phyloP scores from a whole-genome alignment of 2,113 vertebrate genomes.

The Rhagologus leucostigma region DNA sequence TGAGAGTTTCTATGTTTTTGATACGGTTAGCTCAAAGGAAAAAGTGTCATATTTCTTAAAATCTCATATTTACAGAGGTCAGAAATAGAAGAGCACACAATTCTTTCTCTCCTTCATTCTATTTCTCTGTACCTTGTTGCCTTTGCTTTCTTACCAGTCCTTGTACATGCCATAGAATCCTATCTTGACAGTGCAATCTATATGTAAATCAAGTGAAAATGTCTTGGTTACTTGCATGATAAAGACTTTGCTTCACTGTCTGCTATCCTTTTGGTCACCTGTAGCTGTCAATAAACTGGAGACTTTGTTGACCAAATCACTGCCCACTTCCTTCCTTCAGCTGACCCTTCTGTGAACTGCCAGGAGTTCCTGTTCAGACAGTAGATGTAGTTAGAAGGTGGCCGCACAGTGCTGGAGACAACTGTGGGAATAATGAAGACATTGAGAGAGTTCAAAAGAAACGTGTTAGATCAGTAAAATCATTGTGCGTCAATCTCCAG shows the following conservation, averaged over 20 bases:
- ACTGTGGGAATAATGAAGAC: neutral
- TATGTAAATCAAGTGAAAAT: neutral
- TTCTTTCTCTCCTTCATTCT: neutral
- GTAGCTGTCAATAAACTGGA: neutral
- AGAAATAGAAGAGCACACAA: neutral
- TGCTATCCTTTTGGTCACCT: neutral
- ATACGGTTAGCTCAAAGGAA: neutral
- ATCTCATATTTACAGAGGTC: neutral
- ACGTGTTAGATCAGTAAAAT: neutral
- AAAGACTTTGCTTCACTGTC: neutral
- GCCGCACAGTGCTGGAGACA: neutral
- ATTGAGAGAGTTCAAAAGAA: neutral
- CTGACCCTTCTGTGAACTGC: neutral
- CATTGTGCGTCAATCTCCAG: neutral
- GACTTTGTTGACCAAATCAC: neutral
- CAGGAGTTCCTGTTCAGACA: neutral
- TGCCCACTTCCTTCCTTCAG: neutral
- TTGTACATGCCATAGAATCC: neutral
- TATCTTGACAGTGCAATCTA: neutral
- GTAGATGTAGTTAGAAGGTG: neutral
- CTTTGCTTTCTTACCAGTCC: neutral
- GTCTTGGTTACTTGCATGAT: neutral
- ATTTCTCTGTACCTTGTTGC: neutral
- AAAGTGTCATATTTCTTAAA: neutral
- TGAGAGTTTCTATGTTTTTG: neutral